A percentile compares a stretch with the other conserved stretches of the same genome.
phyloP scores from a whole-genome alignment of 1,140 invertebrate genomes.

The Sogatella furcifera region DNA sequence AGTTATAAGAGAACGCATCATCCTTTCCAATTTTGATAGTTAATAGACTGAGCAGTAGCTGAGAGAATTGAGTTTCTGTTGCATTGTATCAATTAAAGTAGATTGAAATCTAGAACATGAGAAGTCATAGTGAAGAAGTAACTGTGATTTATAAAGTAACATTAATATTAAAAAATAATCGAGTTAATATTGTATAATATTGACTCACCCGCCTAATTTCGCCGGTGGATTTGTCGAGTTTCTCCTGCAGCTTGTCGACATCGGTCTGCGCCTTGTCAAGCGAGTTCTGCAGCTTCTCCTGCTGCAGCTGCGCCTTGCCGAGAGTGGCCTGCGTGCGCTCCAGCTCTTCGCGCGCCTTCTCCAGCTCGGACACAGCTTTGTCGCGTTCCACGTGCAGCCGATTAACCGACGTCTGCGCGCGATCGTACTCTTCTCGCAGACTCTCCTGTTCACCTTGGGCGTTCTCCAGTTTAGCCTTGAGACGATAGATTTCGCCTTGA shows the following conservation, averaged over 20 bases:
- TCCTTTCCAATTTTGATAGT: too few species aligned
- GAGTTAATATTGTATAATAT: too few species aligned
- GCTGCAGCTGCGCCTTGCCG: constrained; percentile 78
- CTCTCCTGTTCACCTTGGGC: constrained; percentile 88
- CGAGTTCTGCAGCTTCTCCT: constrained; percentile 78
- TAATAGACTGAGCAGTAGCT: too few species aligned
- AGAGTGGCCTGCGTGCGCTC: constrained; percentile 79
- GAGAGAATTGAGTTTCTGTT: too few species aligned
- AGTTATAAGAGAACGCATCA: too few species aligned
- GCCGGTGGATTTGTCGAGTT: constrained; percentile 63
- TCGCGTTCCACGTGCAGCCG: constrained; percentile 80
- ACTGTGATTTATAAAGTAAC: too few species aligned
- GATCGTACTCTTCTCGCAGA: constrained; percentile 80
- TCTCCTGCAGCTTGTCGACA: constrained; percentile 80
- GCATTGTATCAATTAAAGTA: too few species aligned
- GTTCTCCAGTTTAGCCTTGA: constrained; percentile 88
- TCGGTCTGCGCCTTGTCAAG: constrained; percentile 83
- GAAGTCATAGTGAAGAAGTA: too few species aligned
- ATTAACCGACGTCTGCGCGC: constrained; percentile 58
- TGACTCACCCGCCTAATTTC: constrained; percentile 66
- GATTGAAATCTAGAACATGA: too few species aligned
- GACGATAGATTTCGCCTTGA: constrained; percentile 85
- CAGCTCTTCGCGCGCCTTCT: constrained; percentile 82
- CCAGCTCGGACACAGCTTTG: constrained; percentile 69
- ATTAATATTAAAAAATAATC: too few species aligned